phyloP scores from a whole-genome alignment of 2,113 vertebrate genomes.

The Ceuthmochares aereus region DNA sequence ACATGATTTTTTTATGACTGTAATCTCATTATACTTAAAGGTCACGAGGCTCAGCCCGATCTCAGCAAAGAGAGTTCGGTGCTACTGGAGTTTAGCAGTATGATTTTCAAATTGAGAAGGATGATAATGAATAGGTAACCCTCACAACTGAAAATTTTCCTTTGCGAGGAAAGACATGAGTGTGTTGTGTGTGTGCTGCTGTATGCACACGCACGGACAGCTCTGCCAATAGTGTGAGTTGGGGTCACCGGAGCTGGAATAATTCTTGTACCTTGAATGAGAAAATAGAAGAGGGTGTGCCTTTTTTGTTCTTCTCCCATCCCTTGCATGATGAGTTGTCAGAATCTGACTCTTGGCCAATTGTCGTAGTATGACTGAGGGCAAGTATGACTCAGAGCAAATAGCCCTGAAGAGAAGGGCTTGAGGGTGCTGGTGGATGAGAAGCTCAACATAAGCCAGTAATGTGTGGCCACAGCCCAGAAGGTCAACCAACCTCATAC shows the following conservation, averaged over 20 bases:
- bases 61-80: background rate
- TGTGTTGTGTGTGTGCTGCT: background rate
- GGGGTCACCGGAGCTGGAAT: background rate
- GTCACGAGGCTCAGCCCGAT: background rate
- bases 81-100: background rate
- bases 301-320: background rate
- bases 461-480: too few relatives aligned
- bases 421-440: too few relatives aligned
- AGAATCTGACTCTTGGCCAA: background rate
- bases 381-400: too few relatives aligned
- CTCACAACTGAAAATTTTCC: background rate
- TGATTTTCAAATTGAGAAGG: background rate
- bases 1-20: background rate
- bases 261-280: background rate
- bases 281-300: background rate
- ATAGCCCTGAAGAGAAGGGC: too few relatives aligned
- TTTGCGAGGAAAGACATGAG: background rate
- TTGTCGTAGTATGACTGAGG: too few relatives aligned
- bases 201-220: background rate
- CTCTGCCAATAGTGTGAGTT: background rate
- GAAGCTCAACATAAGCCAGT: too few relatives aligned
- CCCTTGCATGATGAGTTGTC: background rate
- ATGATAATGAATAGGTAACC: background rate
- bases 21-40: background rate
- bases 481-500: too few relatives aligned